Evolutionary conservation across 2,888 invertebrate species (phyloP), one percentile per base, ranked within the genome.

Genomic region (Ferdinandea cuprea): DNA sequence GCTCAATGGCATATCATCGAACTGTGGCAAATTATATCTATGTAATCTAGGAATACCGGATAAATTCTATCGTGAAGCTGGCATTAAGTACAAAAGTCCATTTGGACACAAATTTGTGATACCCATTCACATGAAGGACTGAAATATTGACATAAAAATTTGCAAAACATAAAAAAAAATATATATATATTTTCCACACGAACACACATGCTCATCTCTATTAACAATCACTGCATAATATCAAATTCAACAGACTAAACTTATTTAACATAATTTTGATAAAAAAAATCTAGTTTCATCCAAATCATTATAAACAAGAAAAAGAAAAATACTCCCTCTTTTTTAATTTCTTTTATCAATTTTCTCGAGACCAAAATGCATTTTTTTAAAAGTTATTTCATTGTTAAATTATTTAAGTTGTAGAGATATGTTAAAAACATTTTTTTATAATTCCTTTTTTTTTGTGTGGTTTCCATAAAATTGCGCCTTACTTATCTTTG

Each of bases 31-130:
- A 90, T 92, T 97, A 86, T 97, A 96, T 92, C 93, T 97, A 85
- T 96, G 96, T 89, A 96, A 97, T 92, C 92, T 97, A 88, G 96
- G 95, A 86, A 93, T 97, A 88, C 97, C 98, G 28, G 92, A 93
- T 86, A 93, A 93, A 89, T 93, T 97, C 87, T 97, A 95, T 92
- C 92, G 92, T 63, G 94, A 95, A 87, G 94, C 94, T 86, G 94
- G 95, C 69, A 94, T 97, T 87, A 92, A 92, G 85, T 98, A 97
- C 92, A 93, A 94, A 87, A 95, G 97, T 85, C 97, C 97, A 6
- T 98, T 97, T 88, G 95, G 95, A 66, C 94, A 95, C 69, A 96
- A 96, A 91, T 95, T 95, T 91, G 94, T 95, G 86, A 95, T 96
- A 91, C 95, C 96, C 52, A 91, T 96, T 86, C 94, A 95, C 88